A percentile compares a stretch with the other conserved stretches of the same genome.
These are phyloP conservation scores for Pyrocoelia pectoralis DNA, from an alignment of 2,888 invertebrate species.

Conservation along the genomic window DNA sequence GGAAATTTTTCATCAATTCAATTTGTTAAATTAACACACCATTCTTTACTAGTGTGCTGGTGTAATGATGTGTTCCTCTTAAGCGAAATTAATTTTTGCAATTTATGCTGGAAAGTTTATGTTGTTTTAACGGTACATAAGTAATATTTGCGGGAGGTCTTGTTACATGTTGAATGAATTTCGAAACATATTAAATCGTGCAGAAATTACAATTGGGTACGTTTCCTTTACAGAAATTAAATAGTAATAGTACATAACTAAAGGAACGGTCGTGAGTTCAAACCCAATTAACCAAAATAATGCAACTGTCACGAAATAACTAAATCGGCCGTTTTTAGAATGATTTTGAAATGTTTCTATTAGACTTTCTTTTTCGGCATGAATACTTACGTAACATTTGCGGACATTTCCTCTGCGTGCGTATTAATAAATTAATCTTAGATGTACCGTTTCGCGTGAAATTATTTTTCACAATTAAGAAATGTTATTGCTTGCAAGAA, in stretches of 20 bases:
- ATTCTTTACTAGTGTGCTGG: too few relatives aligned
- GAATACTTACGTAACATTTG: neutral
- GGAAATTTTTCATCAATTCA: too few relatives aligned
- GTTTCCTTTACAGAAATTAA: neutral
- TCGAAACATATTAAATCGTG: neutral
- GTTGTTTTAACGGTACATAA: too few relatives aligned
- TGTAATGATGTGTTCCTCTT: too few relatives aligned
- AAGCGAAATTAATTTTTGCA: too few relatives aligned
- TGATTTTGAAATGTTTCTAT: neutral
- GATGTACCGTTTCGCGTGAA: too few relatives aligned
- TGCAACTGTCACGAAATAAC: neutral
- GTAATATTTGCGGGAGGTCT: too few relatives aligned
- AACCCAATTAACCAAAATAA: neutral
- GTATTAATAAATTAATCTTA: too few relatives aligned
- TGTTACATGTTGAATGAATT: neutral
- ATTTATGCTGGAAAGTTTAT: too few relatives aligned
- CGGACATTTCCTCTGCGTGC: neutral
- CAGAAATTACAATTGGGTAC: slow-evolving; percentile 1
- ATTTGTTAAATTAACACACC: too few relatives aligned
- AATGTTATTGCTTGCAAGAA: too few relatives aligned
- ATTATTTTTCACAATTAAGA: too few relatives aligned
- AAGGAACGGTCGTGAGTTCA: neutral
- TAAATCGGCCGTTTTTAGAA: neutral
- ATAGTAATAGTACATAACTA: neutral
- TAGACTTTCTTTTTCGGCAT: neutral